Evolutionary conservation across 2,113 vertebrate genomes (phyloP).

Genomic region (Rhinolophus sinicus): DNA sequence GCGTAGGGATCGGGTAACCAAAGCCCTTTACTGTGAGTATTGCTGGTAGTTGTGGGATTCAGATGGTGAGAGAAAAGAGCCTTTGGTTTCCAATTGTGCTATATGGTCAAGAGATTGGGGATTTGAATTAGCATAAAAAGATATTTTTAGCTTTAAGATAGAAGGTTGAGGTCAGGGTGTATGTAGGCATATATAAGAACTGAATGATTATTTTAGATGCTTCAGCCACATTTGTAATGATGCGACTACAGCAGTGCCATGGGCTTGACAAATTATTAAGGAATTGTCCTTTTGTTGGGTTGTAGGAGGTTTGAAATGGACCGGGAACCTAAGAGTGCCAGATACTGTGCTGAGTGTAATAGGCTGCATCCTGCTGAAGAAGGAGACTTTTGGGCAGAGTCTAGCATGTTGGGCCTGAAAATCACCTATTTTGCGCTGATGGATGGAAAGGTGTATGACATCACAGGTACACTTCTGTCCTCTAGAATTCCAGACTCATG

Average conservation of each 20-base stretch:
- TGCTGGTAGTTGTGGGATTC: not conserved
- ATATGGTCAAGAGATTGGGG: not conserved
- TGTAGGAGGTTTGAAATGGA: conserved; percentile 96
- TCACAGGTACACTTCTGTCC: conserved; percentile 89
- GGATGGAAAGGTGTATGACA: conserved; percentile 95
- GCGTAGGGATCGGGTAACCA: not conserved
- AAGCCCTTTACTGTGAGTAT: not conserved
- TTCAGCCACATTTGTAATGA: not conserved
- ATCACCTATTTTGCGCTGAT: conserved; percentile 97
- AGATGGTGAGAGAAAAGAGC: not conserved
- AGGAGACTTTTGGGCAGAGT: conserved; percentile 97
- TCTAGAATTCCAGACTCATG: not conserved
- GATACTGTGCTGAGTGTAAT: conserved; percentile 94
- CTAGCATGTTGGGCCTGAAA: conserved; percentile 95
- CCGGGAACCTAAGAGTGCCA: conserved; percentile 89
- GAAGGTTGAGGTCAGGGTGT: conserved; percentile 9
- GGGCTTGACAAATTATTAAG: conserved; percentile 17
- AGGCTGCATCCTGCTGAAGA: conserved; percentile 93
- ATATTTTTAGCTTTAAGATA: not conserved
- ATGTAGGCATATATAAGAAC: not conserved
- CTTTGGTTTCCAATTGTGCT: not conserved
- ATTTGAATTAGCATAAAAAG: conserved; percentile 20
- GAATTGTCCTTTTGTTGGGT: conserved; percentile 30
- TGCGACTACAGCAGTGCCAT: not conserved
- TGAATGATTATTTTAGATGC: not conserved